Evolutionary conservation across 2,888 invertebrate genomes (phyloP).

Genomic region (Sarcophaga variegata): DNA sequence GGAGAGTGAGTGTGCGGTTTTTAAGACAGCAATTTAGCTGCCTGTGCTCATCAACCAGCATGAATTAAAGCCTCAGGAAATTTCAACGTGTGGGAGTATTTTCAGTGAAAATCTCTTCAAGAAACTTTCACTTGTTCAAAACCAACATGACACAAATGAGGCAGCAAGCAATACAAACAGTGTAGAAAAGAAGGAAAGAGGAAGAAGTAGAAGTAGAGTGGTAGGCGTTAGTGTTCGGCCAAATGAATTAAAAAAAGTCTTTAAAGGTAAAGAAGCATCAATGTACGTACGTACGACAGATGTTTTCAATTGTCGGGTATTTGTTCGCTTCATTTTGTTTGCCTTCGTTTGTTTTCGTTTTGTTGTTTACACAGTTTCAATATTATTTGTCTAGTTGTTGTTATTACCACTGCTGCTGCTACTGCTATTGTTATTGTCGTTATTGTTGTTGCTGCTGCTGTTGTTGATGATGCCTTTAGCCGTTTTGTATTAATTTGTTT

Average conservation of each 20-base stretch:
- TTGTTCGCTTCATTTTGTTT: slow-evolving; percentile 12
- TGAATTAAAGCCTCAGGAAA: slow-evolving; percentile 49
- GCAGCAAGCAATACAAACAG: not conserved
- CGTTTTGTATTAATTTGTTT: slow-evolving; percentile 24
- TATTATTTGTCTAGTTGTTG: slow-evolving; percentile 7
- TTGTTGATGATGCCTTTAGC: not conserved
- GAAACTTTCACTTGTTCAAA: slow-evolving; percentile 61
- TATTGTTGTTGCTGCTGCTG: not conserved
- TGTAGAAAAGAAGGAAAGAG: too few species aligned
- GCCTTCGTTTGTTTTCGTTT: slow-evolving; percentile 11
- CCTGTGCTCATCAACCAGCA: not conserved
- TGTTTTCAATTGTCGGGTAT: slow-evolving; percentile 62
- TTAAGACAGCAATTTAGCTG: slow-evolving; percentile 19
- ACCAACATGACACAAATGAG: slow-evolving; percentile 37
- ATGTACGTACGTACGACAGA: slow-evolving; percentile 42
- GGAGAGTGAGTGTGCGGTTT: slow-evolving; percentile 20
- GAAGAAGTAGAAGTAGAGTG: too few species aligned
- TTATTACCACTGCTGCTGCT: too few species aligned
- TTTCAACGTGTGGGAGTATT: slow-evolving; percentile 1
- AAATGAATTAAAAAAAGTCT: not conserved
- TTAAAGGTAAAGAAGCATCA: slow-evolving; percentile 18
- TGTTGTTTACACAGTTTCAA: slow-evolving; percentile 16
- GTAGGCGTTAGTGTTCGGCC: not conserved
- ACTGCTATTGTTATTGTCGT: not conserved
- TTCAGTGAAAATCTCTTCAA: slow-evolving; percentile 34